Conservation (phyloP, 1,140 invertebrate species). For the Calephelis nemesis region DNA sequence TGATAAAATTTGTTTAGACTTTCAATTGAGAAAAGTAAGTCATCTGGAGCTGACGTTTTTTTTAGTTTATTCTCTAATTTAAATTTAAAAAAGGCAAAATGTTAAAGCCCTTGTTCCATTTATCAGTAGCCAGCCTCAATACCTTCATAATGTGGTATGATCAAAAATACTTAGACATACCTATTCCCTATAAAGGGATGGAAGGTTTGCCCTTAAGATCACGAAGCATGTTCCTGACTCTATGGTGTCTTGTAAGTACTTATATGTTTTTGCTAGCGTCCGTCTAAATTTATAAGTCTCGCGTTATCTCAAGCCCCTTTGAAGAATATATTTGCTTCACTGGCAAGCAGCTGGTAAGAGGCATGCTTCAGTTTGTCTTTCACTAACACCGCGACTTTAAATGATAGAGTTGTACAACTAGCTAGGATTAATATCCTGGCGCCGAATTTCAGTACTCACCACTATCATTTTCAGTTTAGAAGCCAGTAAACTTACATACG, state of each 20-base stretch:
- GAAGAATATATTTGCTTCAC: no score
- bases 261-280: no score
- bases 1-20: neutral
- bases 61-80: slow-evolving; percentile 27
- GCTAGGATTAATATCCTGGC: no score
- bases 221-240: slow-evolving; percentile 52
- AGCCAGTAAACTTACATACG: no score
- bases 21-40: slow-evolving; percentile 3
- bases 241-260: slow-evolving; percentile 63
- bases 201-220: slow-evolving; percentile 38
- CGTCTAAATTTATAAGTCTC: no score
- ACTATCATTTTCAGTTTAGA: no score
- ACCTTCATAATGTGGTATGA: slow-evolving; percentile 54
- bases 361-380: no score
- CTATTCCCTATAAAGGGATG: slow-evolving; percentile 43
- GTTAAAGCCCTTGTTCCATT: slow-evolving; percentile 47
- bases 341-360: no score
- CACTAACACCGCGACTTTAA: no score
- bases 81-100: slow-evolving; percentile 31
- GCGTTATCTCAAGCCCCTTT: no score
- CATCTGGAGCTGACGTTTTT: slow-evolving; percentile 15
- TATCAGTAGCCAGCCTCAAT: slow-evolving; percentile 44
- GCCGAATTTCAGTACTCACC: no score
- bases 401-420: no score
- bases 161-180: slow-evolving; percentile 53